Evolutionary conservation across 2,888 invertebrate species (phyloP), one percentile per base, ranked within the genome.

Genomic region (Cheilosia urbana): DNA sequence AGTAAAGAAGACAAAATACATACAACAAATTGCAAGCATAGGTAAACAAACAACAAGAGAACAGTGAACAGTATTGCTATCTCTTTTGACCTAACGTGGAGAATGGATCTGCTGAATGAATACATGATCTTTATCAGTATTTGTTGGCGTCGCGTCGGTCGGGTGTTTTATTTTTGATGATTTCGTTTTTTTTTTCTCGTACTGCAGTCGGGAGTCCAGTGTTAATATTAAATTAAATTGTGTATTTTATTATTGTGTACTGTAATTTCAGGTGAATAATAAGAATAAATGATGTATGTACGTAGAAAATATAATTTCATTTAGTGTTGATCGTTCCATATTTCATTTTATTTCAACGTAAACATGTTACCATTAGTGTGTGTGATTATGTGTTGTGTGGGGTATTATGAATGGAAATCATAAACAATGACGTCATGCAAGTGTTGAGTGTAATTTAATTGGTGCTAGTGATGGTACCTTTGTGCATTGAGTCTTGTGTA

Each of bases 31-130:
- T 51, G 51, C 27, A 51, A 51, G 15, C 40, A 42, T 42, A 15
- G 40, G 53, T 53, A 53, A 53, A 27, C 53, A 53, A 53, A 53
- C 24, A 53, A 27, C 13, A 24, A 27, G 53, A 51, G 49, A 51
- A 51, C 13, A 19, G 13, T 24, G 27, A 53, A 27, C 53, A 53
- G n/a, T 27, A 53, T 27, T 53, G 2, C 6, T 53, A 53, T 53
- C 27, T n/a, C 27, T 27, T 27, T 53, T 53, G 53, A 27, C 5
- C 27, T 53, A 24, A 53, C n/a, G 53, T 27, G 27, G 24, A 53
- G 2, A 27, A n/a, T 53, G 24, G 53, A 27, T 42, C 27, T 27
- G n/a, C 4, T 4, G 2, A 21, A n/a, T 53, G 27, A 53, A 37
- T 42, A 21, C 7, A n/a, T 42, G n/a, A 5, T n/a, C 19, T 19